Percentiles rank a stretch among this genome's conserved stretches.
phyloP scores from a whole-genome alignment of 2,888 invertebrate genomes.

The Branchipolynoe longqiensis region DNA sequence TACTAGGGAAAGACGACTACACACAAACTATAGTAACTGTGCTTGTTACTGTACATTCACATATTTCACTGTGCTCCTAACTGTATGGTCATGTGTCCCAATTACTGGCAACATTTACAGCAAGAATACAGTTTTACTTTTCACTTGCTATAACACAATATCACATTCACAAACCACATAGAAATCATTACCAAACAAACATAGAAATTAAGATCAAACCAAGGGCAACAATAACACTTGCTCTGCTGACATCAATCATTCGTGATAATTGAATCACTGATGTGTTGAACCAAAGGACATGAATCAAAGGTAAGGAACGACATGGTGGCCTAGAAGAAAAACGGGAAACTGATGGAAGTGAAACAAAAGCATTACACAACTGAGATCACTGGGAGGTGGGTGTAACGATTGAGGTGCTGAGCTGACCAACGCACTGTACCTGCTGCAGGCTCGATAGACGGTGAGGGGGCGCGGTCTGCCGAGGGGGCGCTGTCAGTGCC shows the following conservation, averaged over 20 bases:
- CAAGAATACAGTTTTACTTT: no score
- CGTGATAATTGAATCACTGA: background rate
- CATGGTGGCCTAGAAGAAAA: constrained; percentile 33
- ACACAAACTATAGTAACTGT: no score
- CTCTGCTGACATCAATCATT: background rate
- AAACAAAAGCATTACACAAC: background rate
- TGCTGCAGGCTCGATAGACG: constrained; percentile 64
- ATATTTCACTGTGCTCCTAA: no score
- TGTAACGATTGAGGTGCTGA: background rate
- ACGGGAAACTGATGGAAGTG: background rate
- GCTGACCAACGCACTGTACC: constrained; percentile 49
- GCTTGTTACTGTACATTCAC: no score
- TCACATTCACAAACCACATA: constrained; percentile 43
- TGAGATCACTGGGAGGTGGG: background rate
- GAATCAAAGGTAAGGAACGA: constrained; percentile 1
- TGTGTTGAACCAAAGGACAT: constrained; percentile 19
- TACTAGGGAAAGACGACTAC: no score
- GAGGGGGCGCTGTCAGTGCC: no score
- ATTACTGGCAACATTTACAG: no score
- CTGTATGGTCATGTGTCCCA: no score
- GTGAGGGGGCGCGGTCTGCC: no score
- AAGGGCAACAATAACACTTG: background rate
- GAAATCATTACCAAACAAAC: background rate
- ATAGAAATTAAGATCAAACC: no score
- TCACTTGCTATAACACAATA: constrained; percentile 5